A percentile compares a stretch with the other conserved stretches of the same genome.
phyloP scores from a whole-genome alignment of 1,140 invertebrate genomes.

The Phocides pigmalion region DNA sequence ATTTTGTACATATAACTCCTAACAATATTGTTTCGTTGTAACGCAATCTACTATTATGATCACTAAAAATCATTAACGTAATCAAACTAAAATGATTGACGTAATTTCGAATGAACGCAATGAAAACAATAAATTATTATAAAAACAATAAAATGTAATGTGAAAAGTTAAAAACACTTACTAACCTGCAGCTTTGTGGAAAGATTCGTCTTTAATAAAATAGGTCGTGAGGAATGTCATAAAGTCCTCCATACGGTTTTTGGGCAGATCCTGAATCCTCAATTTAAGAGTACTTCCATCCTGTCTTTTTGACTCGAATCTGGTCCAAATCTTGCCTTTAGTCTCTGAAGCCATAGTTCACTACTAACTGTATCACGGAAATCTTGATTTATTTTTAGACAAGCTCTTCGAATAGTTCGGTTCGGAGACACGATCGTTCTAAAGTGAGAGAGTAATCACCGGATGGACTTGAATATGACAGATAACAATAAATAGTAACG shows the following conservation, averaged over 20 bases:
- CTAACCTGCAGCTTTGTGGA: slow-evolving; percentile 39
- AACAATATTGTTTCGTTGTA: no score
- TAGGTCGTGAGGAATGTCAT: slow-evolving; percentile 27
- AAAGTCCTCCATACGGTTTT: slow-evolving; percentile 29
- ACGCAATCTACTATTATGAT: no score
- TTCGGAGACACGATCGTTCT: background rate
- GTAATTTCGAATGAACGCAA: no score
- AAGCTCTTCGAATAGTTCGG: background rate
- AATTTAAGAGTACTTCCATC: slow-evolving; percentile 33
- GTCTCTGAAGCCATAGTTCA: slow-evolving; percentile 2
- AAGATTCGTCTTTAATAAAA: slow-evolving; percentile 34
- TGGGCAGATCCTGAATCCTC: slow-evolving; percentile 30
- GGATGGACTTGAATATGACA: background rate
- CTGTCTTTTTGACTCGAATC: slow-evolving; percentile 29
- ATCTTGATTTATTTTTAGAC: slow-evolving; percentile 2
- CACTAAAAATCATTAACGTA: no score
- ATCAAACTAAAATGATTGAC: no score
- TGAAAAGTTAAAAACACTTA: background rate
- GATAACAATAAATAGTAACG: background rate
- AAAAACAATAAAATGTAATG: no score
- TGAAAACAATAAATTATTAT: no score
- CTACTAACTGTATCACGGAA: background rate
- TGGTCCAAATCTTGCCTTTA: slow-evolving; percentile 24
- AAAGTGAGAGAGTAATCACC: background rate
- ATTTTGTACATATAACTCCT: no score